Evolutionary conservation across 2,113 vertebrate genomes (phyloP).

Genomic region (Struthio camelus): DNA sequence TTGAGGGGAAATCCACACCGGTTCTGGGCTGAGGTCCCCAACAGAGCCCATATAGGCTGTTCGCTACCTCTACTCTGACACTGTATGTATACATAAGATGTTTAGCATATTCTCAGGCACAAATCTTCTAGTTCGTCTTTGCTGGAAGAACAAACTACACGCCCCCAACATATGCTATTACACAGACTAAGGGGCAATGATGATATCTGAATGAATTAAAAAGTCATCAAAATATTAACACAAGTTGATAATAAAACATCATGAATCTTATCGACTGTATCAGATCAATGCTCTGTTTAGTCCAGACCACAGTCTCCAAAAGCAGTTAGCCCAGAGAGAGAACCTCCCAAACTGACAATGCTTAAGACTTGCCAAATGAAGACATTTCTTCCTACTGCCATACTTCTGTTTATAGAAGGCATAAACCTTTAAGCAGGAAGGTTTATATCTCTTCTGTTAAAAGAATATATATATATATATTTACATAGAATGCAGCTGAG

Average conservation of each 20-base stretch:
- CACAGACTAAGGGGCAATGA: neutral
- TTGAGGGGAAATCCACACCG: neutral
- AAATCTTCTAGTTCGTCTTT: neutral
- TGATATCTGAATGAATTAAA: neutral
- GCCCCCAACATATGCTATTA: neutral
- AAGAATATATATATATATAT: neutral
- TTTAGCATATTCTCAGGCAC: neutral
- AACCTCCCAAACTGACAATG: neutral
- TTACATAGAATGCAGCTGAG: neutral
- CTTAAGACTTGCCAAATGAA: neutral
- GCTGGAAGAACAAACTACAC: neutral
- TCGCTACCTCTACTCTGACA: neutral
- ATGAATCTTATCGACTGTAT: neutral
- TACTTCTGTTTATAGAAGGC: neutral
- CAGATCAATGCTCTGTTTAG: neutral
- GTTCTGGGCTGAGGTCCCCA: neutral
- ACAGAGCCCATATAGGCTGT: neutral
- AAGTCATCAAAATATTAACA: neutral
- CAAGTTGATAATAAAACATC: neutral
- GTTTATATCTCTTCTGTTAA: neutral
- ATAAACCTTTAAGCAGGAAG: neutral
- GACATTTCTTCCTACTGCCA: neutral
- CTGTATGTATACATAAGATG: fast-evolving
- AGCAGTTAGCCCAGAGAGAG: neutral
- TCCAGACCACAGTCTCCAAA: neutral